Base-by-base conservation (phyloP, 2,113 vertebrate species). In the Azemiops feae region DNA sequence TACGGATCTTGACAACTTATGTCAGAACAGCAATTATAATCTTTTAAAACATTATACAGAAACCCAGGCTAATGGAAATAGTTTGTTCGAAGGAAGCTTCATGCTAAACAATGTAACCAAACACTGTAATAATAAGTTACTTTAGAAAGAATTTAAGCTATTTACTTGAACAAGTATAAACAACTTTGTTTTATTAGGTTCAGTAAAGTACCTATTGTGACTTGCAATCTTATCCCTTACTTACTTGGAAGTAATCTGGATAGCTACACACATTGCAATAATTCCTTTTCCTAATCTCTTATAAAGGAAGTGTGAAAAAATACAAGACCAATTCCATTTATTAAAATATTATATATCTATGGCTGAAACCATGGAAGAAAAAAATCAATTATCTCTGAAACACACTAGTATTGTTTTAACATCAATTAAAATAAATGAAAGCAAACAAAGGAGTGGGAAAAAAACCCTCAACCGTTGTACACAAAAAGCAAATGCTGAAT, bases 401-500 rank as follows among this genome's bases (percentile, higher is more conserved):
- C n/a, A 60, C 4, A 6, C 9, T 43, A 50, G 2, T 14, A 23
- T 14, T 25, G 4, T 7, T 16, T 34, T 85, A 39, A 20, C 14
- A 30, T 23, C 8, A 3, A 4, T 50, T 50, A 30, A 87, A 92
- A 88, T 5, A 52, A 87, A 34, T 39, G 54, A 47, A 60, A 25
- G 10, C 12, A 14, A 53, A 69, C 7, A 25, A 39, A 39, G 9
- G 58, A 30, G 20, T n/a, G 34, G 16, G 20, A 14, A 11, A 18
- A 20, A 9, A 20, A 1, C 0, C 43, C 30, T 89, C 43, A 43
- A 27, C 1, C 25, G 5, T 81, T 23, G 39, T 25, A 85, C 43
- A 30, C 10, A 69, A 81, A 50, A 55, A 90, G n/a, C n/a, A 90
- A 90, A 90, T 14, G 92, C 81, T 90, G 92, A 90, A n/a, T 93